Evolutionary conservation across 2,888 invertebrate genomes (phyloP), one percentile per base, ranked within the genome.

Genomic region (Tenodera sinensis): DNA sequence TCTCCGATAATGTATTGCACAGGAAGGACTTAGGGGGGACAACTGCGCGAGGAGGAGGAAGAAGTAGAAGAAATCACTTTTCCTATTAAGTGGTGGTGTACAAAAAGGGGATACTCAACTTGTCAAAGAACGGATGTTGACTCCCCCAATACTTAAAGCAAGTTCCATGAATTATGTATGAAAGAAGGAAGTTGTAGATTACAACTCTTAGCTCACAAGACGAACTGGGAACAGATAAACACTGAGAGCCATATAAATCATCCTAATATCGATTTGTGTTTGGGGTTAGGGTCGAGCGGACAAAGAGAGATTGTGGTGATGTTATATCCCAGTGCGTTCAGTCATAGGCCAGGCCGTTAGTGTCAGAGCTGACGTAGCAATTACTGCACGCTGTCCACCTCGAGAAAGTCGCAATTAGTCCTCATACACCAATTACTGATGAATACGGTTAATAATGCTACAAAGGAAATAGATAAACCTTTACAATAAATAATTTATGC

Each of bases 141-240:
- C 25, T 15, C 25, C 54, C 25, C 54, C 54, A 20, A 71, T 71
- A 71, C 54, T 71, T 71, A 71, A 71, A 71, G 20, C 54, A 71
- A 71, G 20, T 71, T 71, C 54, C 54, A 86, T 86, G 86, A 86
- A 86, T 86, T 86, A 86, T 86, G 86, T 86, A 86, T 86, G 86
- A 86, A 86, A 81, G 81, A 81, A 27, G 81, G 81, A 86, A 81
- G 30, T 86, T 86, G 81, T 81, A 28, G 42, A 30, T 25, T 81
- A 20, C 85, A 85, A 14, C 54, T 54, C 54, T 20, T 71, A 71
- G 54, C 54, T 71, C 54, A 20, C 54, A 71, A 71, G 54, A 71
- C 54, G 54, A 71, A 71, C 25, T 71, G 54, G 85, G 86, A 86
- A 86, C 86, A 86, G 20, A 86, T 86, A 86, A 86, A 86, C 86